phyloP scores from a whole-genome alignment of 2,888 invertebrate species.

The Caprella mutica region DNA sequence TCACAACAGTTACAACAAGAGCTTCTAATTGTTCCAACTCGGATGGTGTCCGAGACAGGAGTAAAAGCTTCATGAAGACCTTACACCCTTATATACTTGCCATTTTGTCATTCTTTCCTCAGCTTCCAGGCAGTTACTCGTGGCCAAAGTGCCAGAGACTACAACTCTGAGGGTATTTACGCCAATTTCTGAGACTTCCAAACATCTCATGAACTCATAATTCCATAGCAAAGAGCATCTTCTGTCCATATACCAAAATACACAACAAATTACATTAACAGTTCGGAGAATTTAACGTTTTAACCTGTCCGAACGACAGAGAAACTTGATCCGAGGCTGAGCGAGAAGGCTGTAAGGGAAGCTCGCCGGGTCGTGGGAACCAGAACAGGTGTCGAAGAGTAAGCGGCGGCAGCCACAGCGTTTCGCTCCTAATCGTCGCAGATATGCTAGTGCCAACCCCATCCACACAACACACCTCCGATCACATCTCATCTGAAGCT shows the following conservation, averaged over 20 bases:
- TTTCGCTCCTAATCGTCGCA: constrained; percentile 16
- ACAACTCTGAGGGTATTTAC: too few species aligned
- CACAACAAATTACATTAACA: background rate
- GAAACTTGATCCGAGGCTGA: constrained; percentile 7
- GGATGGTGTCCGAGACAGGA: constrained; percentile 8
- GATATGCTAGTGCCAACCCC: background rate
- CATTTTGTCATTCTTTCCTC: constrained; percentile 34
- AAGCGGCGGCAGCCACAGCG: constrained; percentile 1
- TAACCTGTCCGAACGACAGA: constrained; percentile 7
- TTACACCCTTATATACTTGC: constrained; percentile 33
- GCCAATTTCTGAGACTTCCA: too few species aligned
- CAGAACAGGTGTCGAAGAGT: constrained; percentile 27
- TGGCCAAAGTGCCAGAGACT: too few species aligned
- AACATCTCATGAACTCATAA: too few species aligned
- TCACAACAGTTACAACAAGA: background rate
- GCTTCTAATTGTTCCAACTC: constrained; percentile 7
- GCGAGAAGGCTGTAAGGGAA: constrained; percentile 14
- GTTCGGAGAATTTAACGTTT: background rate
- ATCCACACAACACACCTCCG: too few species aligned
- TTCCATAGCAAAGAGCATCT: too few species aligned
- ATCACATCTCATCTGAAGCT: too few species aligned
- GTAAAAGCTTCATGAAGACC: constrained; percentile 16
- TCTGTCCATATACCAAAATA: background rate
- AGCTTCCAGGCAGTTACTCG: constrained; percentile 30
- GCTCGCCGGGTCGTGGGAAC: constrained; percentile 27